Percentiles rank a stretch among this genome's conserved stretches.
These are phyloP conservation scores for Callospermophilus lateralis DNA, from an alignment of 2,113 vertebrate species.

Conservation along the genomic window DNA sequence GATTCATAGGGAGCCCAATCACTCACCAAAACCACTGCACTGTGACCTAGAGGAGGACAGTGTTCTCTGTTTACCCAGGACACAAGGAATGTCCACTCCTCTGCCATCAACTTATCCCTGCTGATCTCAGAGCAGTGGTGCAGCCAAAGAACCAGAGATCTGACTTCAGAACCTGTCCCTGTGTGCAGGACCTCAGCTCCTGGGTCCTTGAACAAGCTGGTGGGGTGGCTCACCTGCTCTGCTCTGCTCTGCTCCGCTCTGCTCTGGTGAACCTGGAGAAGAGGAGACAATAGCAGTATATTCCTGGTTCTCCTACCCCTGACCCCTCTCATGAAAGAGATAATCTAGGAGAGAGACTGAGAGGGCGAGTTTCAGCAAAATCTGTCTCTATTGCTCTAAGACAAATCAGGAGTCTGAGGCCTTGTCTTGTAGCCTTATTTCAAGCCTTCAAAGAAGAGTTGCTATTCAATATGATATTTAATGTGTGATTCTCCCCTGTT, in stretches of 20 bases:
- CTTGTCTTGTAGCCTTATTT: neutral
- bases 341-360: too few relatives aligned
- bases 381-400: neutral
- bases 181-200: neutral
- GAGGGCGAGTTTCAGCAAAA: neutral
- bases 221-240: neutral
- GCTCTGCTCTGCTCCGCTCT: neutral
- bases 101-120: neutral
- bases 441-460: neutral
- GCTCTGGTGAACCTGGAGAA: neutral
- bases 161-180: too few relatives aligned
- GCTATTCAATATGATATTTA: neutral
- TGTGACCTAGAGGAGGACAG: neutral
- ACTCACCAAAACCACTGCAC: neutral
- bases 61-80: neutral
- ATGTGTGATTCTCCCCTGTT: neutral
- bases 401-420: neutral
- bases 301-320: neutral
- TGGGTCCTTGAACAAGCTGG: too few relatives aligned
- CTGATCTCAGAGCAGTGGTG: neutral
- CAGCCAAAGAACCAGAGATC: neutral
- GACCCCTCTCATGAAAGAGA: neutral
- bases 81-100: neutral
- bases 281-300: neutral
- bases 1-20: neutral